Evolutionary conservation across 2,113 vertebrate species (phyloP).

Genomic region (Thamnaconus septentrionalis): DNA sequence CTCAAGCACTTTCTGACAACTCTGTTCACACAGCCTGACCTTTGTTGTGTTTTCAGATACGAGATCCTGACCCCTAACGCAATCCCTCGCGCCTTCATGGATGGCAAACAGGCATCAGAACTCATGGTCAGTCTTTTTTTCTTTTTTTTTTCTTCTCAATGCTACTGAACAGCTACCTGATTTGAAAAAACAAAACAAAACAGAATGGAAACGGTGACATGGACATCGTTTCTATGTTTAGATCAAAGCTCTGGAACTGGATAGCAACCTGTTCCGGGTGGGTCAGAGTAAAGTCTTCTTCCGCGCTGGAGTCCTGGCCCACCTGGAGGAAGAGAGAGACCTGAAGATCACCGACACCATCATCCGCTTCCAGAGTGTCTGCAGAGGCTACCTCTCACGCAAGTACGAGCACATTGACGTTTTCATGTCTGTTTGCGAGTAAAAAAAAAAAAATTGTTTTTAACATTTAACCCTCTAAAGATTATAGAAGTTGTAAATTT

Average conservation of each 20-base stretch:
- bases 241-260: slow-evolving; percentile 88
- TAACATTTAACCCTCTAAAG: too few species aligned
- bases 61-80: slow-evolving; percentile 92
- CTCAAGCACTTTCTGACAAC: slow-evolving; percentile 6
- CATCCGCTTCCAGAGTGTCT: slow-evolving; percentile 87
- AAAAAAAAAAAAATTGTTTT: too few species aligned
- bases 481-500: too few species aligned
- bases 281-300: slow-evolving; percentile 95
- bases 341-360: slow-evolving; percentile 93
- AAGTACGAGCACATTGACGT: slow-evolving; percentile 70
- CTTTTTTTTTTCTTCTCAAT: background rate
- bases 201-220: background rate
- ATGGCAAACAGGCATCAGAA: slow-evolving; percentile 90
- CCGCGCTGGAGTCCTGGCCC: slow-evolving; percentile 87
- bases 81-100: slow-evolving; percentile 93
- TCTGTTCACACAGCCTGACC: background rate
- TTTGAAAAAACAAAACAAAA: background rate
- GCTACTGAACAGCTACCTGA: too few species aligned
- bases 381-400: slow-evolving; percentile 86
- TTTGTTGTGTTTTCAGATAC: slow-evolving; percentile 73
- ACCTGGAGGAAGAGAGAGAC: slow-evolving; percentile 89
- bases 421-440: background rate
- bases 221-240: slow-evolving; percentile 33
- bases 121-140: slow-evolving; percentile 80
- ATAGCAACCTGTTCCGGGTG: slow-evolving; percentile 86